Percentiles rank a stretch among this genome's conserved stretches.
Conservation (phyloP, 37 sponge, comb jelly and placozoan species). For the Spongilla lacustris region DNA sequence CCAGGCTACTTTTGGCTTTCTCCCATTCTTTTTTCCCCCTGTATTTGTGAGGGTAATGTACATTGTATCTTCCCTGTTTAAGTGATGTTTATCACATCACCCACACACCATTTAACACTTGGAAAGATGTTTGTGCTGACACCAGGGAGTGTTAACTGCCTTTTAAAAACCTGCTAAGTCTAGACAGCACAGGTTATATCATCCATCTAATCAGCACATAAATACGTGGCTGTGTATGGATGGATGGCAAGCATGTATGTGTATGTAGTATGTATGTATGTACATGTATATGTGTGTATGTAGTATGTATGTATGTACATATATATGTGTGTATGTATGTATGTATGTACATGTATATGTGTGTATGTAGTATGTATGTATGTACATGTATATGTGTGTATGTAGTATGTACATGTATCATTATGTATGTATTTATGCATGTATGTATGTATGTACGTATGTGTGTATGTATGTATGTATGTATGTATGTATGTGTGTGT, state of each 20-base stretch:
- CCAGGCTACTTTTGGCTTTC: neutral
- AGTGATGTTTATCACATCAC: neutral
- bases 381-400: neutral
- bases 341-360: no score
- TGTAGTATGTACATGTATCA: neutral
- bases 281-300: no score
- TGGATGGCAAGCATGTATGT: no score
- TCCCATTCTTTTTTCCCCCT: no score
- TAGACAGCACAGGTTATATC: no score
- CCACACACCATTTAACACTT: neutral
- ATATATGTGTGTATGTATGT: no score
- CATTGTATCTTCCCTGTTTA: neutral
- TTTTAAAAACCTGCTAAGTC: neutral
- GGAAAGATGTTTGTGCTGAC: neutral
- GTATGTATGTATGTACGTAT: neutral
- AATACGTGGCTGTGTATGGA: no score
- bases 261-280: no score
- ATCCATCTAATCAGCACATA: no score
- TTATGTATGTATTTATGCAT: neutral
- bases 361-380: neutral
- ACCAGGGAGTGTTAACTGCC: neutral
- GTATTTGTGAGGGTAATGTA: no score
- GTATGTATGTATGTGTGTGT: neutral
- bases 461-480: neutral
- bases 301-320: no score